Base-by-base conservation (phyloP, 2,888 invertebrate genomes). In the Atrina japonica region DNA sequence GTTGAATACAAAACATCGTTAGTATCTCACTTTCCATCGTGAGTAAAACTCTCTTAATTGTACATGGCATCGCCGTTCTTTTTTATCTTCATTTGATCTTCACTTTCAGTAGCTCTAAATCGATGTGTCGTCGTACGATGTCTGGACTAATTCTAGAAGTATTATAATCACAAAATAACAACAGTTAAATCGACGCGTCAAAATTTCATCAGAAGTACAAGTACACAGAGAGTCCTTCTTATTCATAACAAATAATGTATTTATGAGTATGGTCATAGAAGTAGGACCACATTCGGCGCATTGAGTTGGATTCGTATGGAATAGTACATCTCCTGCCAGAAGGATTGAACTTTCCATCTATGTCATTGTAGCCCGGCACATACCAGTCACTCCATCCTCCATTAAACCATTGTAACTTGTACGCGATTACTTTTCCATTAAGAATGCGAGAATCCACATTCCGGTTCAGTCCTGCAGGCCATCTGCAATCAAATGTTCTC, bases 241-340 rank as follows among this genome's bases (percentile, higher is more conserved):
- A n/a, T n/a, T n/a, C n/a, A n/a, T n/a, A 52, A 23, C 73, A 73
- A 29, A 73, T 55, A 30, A 73, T 73, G 30, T 49, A 70, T 25
- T 49, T 69, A 56, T 73, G 73, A 5, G 18, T 63, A 49, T 73
- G 70, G 25, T 73, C 73, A 25, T 66, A 66, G 52, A 73, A 73
- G 27, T 41, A 53, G 3, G 56, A 53, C 65, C 66, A 69, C 53
- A 49, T 35, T 35, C 73, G 21, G 30, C 66, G 43, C 47, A 73
- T 21, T 5, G 65, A 29, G 16, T 70, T 69, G 35, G 5, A 18
- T 11, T 35, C 23, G 23, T 49, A 59, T 0, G 56, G 50, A 9
- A 55, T 16, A 3, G 29, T 29, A 5, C 30, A 41, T 0, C 1
- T 21, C 14, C 14, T 21, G 0, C n/a, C 18, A n/a, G n/a, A 9